Conservation (phyloP, 1,140 invertebrate genomes). For the Drosophila arizonae region DNA sequence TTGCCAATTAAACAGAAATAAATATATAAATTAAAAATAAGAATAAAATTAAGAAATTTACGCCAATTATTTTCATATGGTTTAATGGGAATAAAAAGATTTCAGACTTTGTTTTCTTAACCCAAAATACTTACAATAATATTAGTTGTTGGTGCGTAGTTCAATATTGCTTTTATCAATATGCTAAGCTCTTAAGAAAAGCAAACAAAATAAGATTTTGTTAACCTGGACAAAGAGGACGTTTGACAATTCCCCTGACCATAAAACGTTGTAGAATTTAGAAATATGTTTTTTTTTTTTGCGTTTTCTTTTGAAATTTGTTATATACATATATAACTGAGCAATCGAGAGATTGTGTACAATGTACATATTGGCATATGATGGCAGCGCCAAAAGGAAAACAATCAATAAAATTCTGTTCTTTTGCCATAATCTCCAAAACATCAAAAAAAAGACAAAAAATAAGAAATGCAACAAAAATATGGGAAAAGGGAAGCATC, state of each 20-base stretch:
- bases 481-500: neutral
- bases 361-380: constrained; percentile 3
- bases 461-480: constrained; percentile 9
- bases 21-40: too few relatives aligned
- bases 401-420: constrained; percentile 28
- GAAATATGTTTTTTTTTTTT: neutral
- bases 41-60: too few relatives aligned
- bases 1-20: too few relatives aligned
- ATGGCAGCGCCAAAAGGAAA: constrained; percentile 7
- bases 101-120: neutral
- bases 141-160: too few relatives aligned
- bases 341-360: neutral
- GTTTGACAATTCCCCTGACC: neutral
- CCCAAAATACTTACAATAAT: neutral
- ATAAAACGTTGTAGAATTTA: constrained; percentile 22
- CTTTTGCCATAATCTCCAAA: constrained; percentile 54
- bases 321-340: neutral
- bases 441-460: constrained; percentile 11
- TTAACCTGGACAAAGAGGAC: neutral
- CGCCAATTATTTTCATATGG: too few relatives aligned
- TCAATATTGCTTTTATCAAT: constrained; percentile 4
- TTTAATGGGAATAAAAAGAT: neutral
- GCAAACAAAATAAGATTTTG: constrained; percentile 28
- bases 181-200: constrained; percentile 10
- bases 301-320: constrained; percentile 15